phyloP scores from a whole-genome alignment of 2,797 vertebrate genomes.

The Cirrhinus molitorella region DNA sequence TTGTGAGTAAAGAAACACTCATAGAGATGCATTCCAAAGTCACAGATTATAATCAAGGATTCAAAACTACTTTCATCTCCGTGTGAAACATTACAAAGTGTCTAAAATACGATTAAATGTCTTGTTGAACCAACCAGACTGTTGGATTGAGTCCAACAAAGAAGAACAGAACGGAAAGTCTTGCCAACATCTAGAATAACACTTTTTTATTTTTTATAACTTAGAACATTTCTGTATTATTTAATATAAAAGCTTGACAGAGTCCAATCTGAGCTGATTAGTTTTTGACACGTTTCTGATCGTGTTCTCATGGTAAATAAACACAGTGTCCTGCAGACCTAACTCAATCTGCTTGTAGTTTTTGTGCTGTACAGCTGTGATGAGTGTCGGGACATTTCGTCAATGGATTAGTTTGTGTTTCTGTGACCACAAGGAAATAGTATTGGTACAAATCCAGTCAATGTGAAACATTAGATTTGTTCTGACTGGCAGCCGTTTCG shows the following conservation, averaged over 20 bases:
- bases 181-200: conserved; percentile 52
- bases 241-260: background rate
- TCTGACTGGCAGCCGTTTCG: background rate
- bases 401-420: background rate
- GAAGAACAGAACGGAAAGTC: conserved; percentile 58
- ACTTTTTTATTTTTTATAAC: background rate
- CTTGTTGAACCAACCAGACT: background rate
- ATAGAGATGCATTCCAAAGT: background rate
- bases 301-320: background rate
- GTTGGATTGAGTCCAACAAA: conserved; percentile 17
- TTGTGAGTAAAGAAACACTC: background rate
- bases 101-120: background rate
- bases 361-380: background rate
- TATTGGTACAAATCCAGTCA: background rate
- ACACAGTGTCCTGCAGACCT: background rate
- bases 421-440: background rate
- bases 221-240: background rate
- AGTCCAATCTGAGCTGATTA: background rate
- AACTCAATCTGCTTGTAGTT: background rate
- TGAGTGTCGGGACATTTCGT: background rate
- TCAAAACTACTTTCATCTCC: background rate
- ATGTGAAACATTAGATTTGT: background rate
- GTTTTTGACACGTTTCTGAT: background rate
- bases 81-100: background rate
- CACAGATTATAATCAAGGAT: background rate